Evolutionary conservation across 92 coral and sea anemone species (phyloP), one percentile per base, ranked within the genome.

Genomic region (Epizoanthus scotinus): DNA sequence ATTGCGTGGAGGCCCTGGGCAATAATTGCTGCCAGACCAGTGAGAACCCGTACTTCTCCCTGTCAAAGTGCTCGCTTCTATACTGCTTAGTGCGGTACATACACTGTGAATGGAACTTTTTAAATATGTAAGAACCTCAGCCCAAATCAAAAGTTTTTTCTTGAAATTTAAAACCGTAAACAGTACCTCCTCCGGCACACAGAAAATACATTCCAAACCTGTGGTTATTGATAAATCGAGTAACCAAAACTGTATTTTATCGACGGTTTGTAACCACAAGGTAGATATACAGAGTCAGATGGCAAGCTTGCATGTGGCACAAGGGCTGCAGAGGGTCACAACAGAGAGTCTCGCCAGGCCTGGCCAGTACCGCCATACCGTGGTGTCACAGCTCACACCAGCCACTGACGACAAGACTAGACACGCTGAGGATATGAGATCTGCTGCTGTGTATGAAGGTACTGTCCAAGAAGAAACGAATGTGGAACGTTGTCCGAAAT

Each of bases 251-350:
- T 44, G 50, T 44, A 8, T 63, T 63, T 63, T 63, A 9, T 62
- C 19, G 34, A 36, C 31, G 17, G 42, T 6, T 22, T 18, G 12
- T 24, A 34, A 0, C 5, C 26, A n/a, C 15, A 25, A 58, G 59
- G 18, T 67, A 75, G 81, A 75, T 75, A 75, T 75, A 66, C 81
- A 75, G 68, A 75, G 81, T 22, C 81, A 36, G 20, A 75, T 75
- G 58, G 81, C 81, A n/a, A 75, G 81, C 52, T 58, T 75, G 5
- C 81, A 59, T 18, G 1, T 75, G 81, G 68, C 81, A n/a, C 67
- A 63, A n/a, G 81, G 61, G 55, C 68, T 75, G 12, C 59, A 75
- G n/a, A 58, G 81, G 19, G 81, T 59, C 34, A 66, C 57, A 0
- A 58, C 81, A 0, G 81, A 75, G 49, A 55, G 9, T 40, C 55